A percentile compares a stretch with the other conserved stretches of the same genome.
phyloP scores from a whole-genome alignment of 2,113 vertebrate species.

The Malaclemys terrapin region DNA sequence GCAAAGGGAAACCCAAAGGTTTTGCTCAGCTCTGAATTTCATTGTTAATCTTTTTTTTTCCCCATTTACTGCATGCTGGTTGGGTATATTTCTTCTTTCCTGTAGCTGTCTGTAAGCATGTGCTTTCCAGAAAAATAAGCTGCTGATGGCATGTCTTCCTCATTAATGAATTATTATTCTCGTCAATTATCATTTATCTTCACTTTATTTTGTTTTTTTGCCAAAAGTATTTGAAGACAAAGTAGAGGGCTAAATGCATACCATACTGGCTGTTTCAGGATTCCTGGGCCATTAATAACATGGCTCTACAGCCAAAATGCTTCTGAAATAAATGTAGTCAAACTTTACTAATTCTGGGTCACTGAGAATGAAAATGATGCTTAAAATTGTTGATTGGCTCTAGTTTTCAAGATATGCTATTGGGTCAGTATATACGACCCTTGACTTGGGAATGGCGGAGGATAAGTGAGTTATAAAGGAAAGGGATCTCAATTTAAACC shows the following conservation, averaged over 20 bases:
- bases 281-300: not conserved
- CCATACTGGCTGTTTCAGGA: not conserved
- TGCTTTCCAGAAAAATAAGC: not conserved
- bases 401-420: too few species aligned
- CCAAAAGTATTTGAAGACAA: not conserved
- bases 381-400: too few species aligned
- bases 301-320: too few species aligned
- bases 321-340: too few species aligned
- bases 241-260: not conserved
- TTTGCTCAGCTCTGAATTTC: not conserved
- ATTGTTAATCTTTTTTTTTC: not conserved
- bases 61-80: not conserved
- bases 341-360: too few species aligned
- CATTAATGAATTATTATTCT: conserved; percentile 18
- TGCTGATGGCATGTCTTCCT: not conserved
- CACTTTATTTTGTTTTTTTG: not conserved
- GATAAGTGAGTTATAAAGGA: too few species aligned
- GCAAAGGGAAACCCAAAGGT: not conserved
- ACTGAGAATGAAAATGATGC: too few species aligned
- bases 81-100: not conserved
- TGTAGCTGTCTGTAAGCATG: not conserved
- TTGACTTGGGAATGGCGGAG: too few species aligned
- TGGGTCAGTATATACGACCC: too few species aligned
- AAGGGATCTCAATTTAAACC: too few species aligned
- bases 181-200: not conserved